Evolutionary conservation across 2,888 invertebrate species (phyloP).

Genomic region (Norana najaformis): DNA sequence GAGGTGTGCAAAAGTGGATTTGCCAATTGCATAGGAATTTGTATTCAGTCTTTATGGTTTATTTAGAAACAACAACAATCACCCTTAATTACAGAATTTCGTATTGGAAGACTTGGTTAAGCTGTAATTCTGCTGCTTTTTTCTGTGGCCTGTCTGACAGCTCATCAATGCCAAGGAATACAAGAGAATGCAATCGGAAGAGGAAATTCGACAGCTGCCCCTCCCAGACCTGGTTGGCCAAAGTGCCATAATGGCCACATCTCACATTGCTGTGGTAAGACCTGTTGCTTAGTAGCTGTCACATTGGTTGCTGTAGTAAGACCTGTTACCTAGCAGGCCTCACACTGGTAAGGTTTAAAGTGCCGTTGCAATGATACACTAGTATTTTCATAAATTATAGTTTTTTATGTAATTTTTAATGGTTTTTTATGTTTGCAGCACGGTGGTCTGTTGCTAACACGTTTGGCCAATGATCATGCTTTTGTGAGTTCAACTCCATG

Average conservation of each 20-base stretch:
- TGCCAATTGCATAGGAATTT: too few relatives aligned
- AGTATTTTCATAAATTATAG: background rate
- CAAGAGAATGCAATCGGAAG: conserved; percentile 60
- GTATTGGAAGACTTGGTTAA: background rate
- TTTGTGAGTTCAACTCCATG: too few relatives aligned
- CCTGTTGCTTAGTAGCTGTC: too few relatives aligned
- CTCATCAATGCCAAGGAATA: conserved; percentile 64
- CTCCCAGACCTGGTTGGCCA: conserved; percentile 85
- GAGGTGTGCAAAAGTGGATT: too few relatives aligned
- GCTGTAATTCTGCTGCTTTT: background rate
- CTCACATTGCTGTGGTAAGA: conserved; percentile 61
- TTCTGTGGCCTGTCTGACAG: conserved; percentile 47
- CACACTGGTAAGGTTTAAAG: background rate
- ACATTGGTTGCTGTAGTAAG: conserved; percentile 53
- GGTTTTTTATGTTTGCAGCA: too few relatives aligned
- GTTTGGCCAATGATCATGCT: too few relatives aligned
- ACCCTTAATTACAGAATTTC: background rate
- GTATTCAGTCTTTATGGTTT: background rate
- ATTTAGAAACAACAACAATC: background rate
- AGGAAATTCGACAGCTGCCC: conserved; percentile 64
- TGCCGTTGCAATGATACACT: background rate
- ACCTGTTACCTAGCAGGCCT: background rate
- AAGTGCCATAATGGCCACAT: conserved; percentile 87
- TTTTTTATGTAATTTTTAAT: background rate
- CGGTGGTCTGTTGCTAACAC: too few relatives aligned